Evolutionary conservation across 2,797 vertebrate genomes (phyloP), one percentile per base, ranked within the genome.

Genomic region (Okamejei kenojei): DNA sequence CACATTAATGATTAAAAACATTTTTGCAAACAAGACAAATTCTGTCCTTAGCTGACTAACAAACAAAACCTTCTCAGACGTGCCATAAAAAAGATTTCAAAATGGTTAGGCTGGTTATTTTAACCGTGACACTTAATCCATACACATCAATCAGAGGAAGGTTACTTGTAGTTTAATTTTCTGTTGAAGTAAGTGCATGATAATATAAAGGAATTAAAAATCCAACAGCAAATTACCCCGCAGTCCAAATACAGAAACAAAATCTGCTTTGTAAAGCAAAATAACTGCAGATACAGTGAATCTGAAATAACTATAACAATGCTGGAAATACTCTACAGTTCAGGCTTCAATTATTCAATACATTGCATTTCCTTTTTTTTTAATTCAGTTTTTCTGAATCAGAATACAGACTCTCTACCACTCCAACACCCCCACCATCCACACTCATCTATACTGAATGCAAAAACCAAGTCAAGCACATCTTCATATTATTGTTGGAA

Each of bases 111-210:
- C 45, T 35, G 45, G 71, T 92, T 92, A 92, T 92, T 92, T 92
- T 58, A 92, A 92, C 90, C 90, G 71, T 92, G 90, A 76, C 90
- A 92, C 23, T 74, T 92, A 76, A 92, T 92, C 90, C 71, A 76
- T 92, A 71, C 26, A 76, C 71, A 92, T 92, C 74, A 92, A 92
- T 92, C 90, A 92, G 68, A 29, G 73, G 90, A 92, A 92, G 90
- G 90, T 92, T 74, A 54, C 68, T 91, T 76, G 38, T 90, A 71
- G n/a, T 73, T 90, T 73, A 90, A 90, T 65, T 23, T 38, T 38
- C 35, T 45, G 21, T 76, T 92, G 90, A 92, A 58, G 68, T 74
- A 92, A 76, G 35, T 54, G 26, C 68, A 13, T 38, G 58, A 92
- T 92, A 29, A n/a, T 76, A 54, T 29, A 92, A 91, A 45, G 38